A percentile compares a stretch with the other conserved stretches of the same genome.
Conservation (phyloP, 1,140 invertebrate species). For the Anastatus disparis region DNA sequence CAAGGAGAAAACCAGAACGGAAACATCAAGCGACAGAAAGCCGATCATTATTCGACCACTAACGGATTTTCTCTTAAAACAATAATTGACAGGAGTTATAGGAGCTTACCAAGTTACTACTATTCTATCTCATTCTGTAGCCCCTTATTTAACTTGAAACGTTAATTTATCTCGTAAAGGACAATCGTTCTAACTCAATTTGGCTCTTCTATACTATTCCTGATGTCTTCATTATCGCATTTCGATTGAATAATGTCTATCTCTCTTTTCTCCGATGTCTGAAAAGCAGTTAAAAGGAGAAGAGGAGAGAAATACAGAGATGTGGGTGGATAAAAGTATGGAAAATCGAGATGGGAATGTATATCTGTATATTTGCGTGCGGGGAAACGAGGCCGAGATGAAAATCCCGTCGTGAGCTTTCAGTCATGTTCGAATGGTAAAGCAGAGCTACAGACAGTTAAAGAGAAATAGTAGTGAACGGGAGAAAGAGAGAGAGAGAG, state of each 20-base stretch:
- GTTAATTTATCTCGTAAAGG: slow-evolving; percentile 33
- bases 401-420: slow-evolving; percentile 9
- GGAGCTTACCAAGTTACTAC: no score
- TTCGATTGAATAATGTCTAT: slow-evolving; percentile 19
- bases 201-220: background rate
- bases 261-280: background rate
- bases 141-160: background rate
- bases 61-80: slow-evolving; percentile 26
- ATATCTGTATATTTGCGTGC: no score
- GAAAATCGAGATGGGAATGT: slow-evolving; percentile 20
- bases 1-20: background rate
- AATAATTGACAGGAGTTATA: slow-evolving; percentile 37
- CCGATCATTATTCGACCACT: slow-evolving; percentile 34
- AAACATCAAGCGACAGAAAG: slow-evolving; percentile 17
- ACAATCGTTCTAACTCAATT: slow-evolving; percentile 32
- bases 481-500: background rate
- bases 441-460: no score
- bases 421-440: no score
- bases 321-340: slow-evolving; percentile 4
- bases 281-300: background rate
- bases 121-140: no score
- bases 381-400: no score
- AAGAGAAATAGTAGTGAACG: no score
- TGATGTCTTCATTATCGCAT: slow-evolving; percentile 35
- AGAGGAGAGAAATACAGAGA: slow-evolving; percentile 8